A percentile compares a stretch with the other conserved stretches of the same genome.
These are phyloP conservation scores for Synanthedon andrenaeformis DNA, from an alignment of 2,888 invertebrate species.

Conservation along the genomic window DNA sequence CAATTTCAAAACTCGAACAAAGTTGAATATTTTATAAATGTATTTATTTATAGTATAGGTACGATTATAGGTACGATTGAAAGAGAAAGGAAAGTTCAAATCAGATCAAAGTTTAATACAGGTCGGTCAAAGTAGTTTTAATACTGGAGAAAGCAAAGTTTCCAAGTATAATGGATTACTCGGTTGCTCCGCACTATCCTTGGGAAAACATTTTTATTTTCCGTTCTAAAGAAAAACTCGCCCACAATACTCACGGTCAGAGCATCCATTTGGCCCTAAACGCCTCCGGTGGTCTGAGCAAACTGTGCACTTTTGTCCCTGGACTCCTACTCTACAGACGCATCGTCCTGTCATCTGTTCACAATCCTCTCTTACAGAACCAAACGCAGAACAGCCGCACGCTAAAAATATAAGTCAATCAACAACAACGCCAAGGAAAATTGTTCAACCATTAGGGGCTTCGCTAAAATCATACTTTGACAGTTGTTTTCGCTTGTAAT, in stretches of 20 bases:
- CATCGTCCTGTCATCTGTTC: constrained; percentile 94
- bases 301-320: constrained; percentile 88
- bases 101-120: neutral
- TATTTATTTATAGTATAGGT: no score
- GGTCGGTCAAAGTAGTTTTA: neutral
- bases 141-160: neutral
- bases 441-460: constrained; percentile 3
- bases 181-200: neutral
- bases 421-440: neutral
- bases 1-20: no score
- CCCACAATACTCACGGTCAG: constrained; percentile 48
- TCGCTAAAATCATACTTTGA: constrained; percentile 3
- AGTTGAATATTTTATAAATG: no score
- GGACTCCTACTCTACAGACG: constrained; percentile 85
- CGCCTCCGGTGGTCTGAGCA: constrained; percentile 82
- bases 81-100: constrained; percentile 3
- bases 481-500: constrained; percentile 4
- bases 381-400: constrained; percentile 89
- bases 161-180: neutral
- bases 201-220: neutral
- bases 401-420: constrained; percentile 61
- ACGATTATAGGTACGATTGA: no score
- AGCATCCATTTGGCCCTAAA: constrained; percentile 77
- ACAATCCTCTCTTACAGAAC: constrained; percentile 90
- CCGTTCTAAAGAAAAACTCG: neutral